These are phyloP conservation scores for Agrilus mali DNA, from an alignment of 2,888 invertebrate species.

Conservation along the genomic window DNA sequence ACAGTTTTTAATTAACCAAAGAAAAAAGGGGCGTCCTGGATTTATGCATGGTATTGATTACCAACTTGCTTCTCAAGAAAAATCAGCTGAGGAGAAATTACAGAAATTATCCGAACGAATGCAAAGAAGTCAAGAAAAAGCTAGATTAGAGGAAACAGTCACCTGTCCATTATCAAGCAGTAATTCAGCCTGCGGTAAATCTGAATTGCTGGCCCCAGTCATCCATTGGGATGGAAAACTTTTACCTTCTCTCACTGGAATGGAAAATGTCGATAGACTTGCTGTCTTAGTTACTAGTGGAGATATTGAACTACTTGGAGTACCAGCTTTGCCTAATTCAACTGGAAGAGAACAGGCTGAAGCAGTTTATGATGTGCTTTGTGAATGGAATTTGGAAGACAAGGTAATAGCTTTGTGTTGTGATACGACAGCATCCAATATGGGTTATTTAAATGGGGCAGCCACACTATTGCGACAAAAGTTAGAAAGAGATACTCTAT, in stretches of 20 bases:
- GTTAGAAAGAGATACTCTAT: slow-evolving; percentile 13
- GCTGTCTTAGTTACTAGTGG: slow-evolving; percentile 16
- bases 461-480: too few species aligned
- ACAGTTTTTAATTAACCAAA: slow-evolving; percentile 14
- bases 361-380: slow-evolving; percentile 6
- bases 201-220: too few species aligned
- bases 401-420: slow-evolving; percentile 16
- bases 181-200: too few species aligned
- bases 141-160: too few species aligned
- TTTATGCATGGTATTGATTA: slow-evolving; percentile 16
- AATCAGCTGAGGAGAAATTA: too few species aligned
- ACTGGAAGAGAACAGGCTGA: slow-evolving; percentile 12
- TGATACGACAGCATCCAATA: slow-evolving; percentile 20
- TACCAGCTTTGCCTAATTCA: too few species aligned
- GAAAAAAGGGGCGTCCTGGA: slow-evolving; percentile 17
- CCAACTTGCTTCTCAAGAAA: slow-evolving; percentile 16
- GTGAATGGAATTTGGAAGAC: slow-evolving; percentile 15
- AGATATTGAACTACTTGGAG: slow-evolving; percentile 16
- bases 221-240: too few species aligned
- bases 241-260: slow-evolving; percentile 23
- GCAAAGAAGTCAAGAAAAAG: too few species aligned
- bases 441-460: slow-evolving; percentile 16
- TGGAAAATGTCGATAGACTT: slow-evolving; percentile 17
- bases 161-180: too few species aligned
- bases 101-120: too few species aligned